Evolutionary conservation across 2,113 vertebrate species (phyloP).

Genomic region (Sturnira hondurensis): DNA sequence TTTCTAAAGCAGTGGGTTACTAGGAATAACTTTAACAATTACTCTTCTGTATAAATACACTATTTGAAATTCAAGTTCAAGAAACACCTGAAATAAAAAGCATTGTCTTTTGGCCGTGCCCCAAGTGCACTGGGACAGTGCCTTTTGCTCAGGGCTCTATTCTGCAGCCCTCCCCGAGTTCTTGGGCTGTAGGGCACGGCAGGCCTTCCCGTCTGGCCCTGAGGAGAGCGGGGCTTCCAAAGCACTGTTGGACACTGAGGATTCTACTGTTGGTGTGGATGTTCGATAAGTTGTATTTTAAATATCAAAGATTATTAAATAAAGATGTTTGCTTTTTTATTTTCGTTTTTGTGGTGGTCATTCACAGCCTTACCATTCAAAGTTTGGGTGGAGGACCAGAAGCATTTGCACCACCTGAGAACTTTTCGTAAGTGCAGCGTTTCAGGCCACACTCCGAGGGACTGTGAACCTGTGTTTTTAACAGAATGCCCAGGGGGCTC

Average conservation of each 20-base stretch:
- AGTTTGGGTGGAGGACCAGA: not conserved
- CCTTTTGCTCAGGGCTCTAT: constrained; percentile 55
- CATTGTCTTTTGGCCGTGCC: constrained; percentile 55
- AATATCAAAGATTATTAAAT: constrained; percentile 80
- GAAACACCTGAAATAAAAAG: not conserved
- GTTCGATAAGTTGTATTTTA: constrained; percentile 75
- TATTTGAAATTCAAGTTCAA: constrained; percentile 56
- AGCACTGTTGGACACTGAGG: constrained; percentile 60
- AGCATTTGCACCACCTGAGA: not conserved
- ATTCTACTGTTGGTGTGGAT: constrained; percentile 66
- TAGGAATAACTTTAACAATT: constrained; percentile 50
- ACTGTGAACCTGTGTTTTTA: not conserved
- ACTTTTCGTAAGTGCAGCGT: not conserved
- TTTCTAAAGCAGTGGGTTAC: constrained; percentile 62
- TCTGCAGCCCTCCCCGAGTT: not conserved
- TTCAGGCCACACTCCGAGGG: not conserved
- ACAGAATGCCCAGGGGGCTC: not conserved
- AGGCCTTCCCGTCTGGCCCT: constrained; percentile 35
- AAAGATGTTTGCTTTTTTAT: constrained; percentile 78
- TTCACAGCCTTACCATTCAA: not conserved
- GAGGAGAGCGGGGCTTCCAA: constrained; percentile 67
- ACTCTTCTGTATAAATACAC: constrained; percentile 70
- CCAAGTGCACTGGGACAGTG: constrained; percentile 64
- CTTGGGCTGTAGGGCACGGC: not conserved
- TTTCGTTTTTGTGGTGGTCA: constrained; percentile 34